Evolutionary conservation across 2,797 vertebrate genomes (phyloP).

Genomic region (Coregonus sp.): DNA sequence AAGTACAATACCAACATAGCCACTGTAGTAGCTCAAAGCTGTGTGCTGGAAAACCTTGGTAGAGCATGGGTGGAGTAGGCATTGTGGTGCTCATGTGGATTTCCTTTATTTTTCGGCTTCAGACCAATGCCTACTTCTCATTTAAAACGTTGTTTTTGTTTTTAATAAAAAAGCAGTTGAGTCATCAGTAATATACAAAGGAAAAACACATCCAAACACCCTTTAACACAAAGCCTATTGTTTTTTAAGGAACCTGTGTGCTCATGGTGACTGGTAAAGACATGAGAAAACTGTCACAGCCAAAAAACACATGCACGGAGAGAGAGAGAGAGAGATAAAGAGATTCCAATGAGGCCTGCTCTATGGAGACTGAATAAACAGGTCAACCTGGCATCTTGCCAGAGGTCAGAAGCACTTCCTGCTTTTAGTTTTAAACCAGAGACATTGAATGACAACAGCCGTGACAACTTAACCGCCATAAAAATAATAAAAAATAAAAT

Average conservation of each 20-base stretch:
- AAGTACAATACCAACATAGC: too few relatives aligned
- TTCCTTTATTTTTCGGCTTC: too few relatives aligned
- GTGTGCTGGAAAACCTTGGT: too few relatives aligned
- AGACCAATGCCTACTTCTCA: too few relatives aligned
- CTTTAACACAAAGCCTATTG: conserved; percentile 14
- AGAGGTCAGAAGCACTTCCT: conserved; percentile 7
- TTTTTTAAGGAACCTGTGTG: conserved; percentile 23
- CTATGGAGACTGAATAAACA: conserved; percentile 2
- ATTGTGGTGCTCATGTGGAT: too few relatives aligned
- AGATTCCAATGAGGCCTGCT: not conserved
- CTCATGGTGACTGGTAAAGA: not conserved
- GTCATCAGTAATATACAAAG: not conserved
- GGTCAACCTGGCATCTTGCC: not conserved
- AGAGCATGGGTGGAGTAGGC: too few relatives aligned
- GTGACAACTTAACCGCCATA: not conserved
- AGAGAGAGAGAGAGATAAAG: not conserved
- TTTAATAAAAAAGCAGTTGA: too few relatives aligned
- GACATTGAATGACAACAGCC: not conserved
- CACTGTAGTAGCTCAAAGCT: too few relatives aligned
- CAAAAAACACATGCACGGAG: not conserved
- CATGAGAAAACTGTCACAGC: not conserved
- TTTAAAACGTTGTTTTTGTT: too few relatives aligned
- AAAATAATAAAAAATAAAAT: not conserved
- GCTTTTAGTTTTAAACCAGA: not conserved
- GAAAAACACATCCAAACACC: not conserved